phyloP scores from a whole-genome alignment of 2,888 invertebrate genomes.

The Lordiphosa andalusiaca region DNA sequence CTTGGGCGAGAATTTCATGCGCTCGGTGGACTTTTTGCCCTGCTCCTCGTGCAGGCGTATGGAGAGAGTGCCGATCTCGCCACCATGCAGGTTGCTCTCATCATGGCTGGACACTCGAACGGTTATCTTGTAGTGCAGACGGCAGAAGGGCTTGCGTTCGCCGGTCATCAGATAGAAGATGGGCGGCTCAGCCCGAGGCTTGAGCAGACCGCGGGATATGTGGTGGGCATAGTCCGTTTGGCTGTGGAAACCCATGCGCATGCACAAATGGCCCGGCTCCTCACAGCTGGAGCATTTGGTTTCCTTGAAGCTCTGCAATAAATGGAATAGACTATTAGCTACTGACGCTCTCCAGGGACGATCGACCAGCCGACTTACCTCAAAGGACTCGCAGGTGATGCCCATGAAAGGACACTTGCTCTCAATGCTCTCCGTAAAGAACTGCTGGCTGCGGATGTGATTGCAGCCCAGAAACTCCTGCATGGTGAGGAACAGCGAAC shows the following conservation, averaged over 20 bases:
- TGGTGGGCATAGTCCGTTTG: conserved; percentile 82
- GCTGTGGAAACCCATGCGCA: conserved; percentile 86
- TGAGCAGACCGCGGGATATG: conserved; percentile 80
- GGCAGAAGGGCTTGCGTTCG: conserved; percentile 86
- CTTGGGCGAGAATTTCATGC: conserved; percentile 82
- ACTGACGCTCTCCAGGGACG: no score
- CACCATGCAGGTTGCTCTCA: conserved; percentile 87
- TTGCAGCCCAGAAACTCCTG: conserved; percentile 87
- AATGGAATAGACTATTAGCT: not conserved
- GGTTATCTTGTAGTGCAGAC: conserved; percentile 90
- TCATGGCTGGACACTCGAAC: conserved; percentile 87
- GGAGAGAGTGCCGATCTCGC: conserved; percentile 88
- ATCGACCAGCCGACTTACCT: conserved; percentile 80
- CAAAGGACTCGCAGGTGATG: conserved; percentile 89
- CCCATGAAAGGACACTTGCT: conserved; percentile 88
- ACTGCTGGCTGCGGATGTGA: conserved; percentile 91
- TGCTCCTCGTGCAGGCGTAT: conserved; percentile 85
- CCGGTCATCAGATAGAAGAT: conserved; percentile 88
- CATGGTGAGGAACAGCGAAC: conserved; percentile 84
- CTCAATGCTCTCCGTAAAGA: conserved; percentile 91
- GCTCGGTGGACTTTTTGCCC: conserved; percentile 83
- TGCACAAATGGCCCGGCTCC: conserved; percentile 84
- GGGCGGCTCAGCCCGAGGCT: conserved; percentile 81
- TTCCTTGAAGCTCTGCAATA: conserved; percentile 82
- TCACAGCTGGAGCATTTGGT: conserved; percentile 88